A percentile compares a stretch with the other conserved stretches of the same genome.
These are phyloP conservation scores for Bettongia penicillata DNA, from an alignment of 2,113 vertebrate species.

Conservation along the genomic window DNA sequence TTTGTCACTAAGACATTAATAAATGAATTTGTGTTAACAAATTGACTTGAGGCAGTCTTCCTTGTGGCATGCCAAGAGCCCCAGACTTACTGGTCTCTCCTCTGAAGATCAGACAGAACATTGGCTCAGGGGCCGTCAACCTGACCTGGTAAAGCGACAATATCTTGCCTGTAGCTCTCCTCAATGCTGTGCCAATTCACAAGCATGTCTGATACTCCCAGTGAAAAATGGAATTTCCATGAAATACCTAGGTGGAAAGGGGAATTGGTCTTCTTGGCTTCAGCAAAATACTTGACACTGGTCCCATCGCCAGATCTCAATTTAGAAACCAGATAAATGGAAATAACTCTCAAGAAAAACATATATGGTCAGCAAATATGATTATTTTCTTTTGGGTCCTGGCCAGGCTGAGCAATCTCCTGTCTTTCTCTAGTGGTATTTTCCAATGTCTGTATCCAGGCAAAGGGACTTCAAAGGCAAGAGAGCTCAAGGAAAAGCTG, in stretches of 20 bases:
- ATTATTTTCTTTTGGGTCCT: neutral
- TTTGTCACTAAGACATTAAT: neutral
- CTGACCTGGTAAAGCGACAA: neutral
- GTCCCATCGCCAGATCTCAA: neutral
- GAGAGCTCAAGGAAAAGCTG: neutral
- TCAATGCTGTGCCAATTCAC: neutral
- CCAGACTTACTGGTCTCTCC: neutral
- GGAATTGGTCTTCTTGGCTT: neutral
- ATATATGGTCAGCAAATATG: neutral
- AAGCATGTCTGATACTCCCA: neutral
- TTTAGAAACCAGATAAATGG: neutral
- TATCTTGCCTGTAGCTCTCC: neutral
- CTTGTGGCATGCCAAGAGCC: neutral
- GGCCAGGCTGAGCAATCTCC: neutral
- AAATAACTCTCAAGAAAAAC: neutral
- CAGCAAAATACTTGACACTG: neutral
- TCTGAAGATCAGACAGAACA: neutral
- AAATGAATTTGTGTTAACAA: neutral
- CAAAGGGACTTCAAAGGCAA: neutral
- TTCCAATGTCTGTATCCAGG: neutral
- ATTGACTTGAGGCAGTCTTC: neutral
- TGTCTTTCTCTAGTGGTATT: neutral
- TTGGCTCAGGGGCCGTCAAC: neutral
- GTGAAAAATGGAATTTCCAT: neutral
- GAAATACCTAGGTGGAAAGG: neutral